Evolutionary conservation across 2,888 invertebrate genomes (phyloP), one percentile per base, ranked within the genome.

Genomic region (Cryptocheilus praepositus): DNA sequence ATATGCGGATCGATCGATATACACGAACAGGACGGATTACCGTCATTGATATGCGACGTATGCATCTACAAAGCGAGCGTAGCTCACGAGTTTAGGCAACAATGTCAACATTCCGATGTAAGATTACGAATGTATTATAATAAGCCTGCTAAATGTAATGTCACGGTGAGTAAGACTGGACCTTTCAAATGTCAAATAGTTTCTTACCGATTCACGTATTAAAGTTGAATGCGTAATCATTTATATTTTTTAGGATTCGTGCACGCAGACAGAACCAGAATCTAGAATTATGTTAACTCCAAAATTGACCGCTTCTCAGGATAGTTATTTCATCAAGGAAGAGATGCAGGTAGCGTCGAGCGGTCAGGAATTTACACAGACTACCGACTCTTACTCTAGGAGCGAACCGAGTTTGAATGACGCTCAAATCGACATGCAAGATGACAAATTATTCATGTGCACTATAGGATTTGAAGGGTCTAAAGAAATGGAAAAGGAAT

Each of bases 21-120:
- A 67, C 81, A 87, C 7, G 86, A 86, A 65, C 85, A 86, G 58
- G 88, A 89, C 73, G 88, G 88, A n/a, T 75, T 89, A 53, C 88
- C 88, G 55, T 83, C 87, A 0, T 64, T 86, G 53, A 89, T 89
- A 61, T 89, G 88, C 68, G 84, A 86, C 63, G 81, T 84, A 45
- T 89, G 88, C 68, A 74, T 85, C 61, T 88, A 87, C 59, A 89
- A 88, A 74, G 87, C 87, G n/a, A 87, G 80, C 15, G 81, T 88
- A 21, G 88, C 88, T 16, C 85, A 88, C 56, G 88, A 88, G 67
- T 89, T 89, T 71, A 82, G 88, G 44, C 85, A 88, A 49, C 85
- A 86, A 52, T 89, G 88, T 67, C 88, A 88, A 71, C 83, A 85
- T 49, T 89, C 88, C 7, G 88, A 89, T 62, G 78, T 86, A 36